Evolutionary conservation across 2,113 vertebrate genomes (phyloP).

Genomic region (Heterotilapia buettikoferi): DNA sequence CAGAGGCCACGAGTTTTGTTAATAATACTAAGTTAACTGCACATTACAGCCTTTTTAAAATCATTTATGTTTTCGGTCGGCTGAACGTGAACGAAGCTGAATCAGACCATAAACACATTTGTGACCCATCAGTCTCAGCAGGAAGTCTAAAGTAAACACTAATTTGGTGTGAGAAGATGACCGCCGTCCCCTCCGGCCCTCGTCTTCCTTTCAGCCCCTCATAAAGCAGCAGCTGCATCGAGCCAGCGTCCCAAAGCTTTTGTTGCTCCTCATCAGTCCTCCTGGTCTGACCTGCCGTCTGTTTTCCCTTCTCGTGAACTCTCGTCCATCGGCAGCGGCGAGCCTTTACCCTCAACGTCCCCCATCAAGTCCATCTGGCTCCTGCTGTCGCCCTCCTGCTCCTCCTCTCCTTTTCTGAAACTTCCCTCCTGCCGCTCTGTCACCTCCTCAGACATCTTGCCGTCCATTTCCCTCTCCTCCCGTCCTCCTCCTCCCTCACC

Average conservation of each 20-base stretch:
- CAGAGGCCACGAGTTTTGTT: not conserved
- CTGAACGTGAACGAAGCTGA: not conserved
- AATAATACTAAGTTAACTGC: not conserved
- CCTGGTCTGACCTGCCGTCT: conserved; percentile 85
- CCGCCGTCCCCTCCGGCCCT: not conserved
- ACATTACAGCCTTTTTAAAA: not conserved
- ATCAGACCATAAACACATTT: not conserved
- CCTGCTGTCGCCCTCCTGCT: conserved; percentile 78
- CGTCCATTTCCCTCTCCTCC: conserved; percentile 80
- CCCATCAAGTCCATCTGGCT: conserved; percentile 82
- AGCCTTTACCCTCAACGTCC: conserved; percentile 79
- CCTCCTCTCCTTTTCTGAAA: conserved; percentile 80
- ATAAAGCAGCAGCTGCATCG: not conserved
- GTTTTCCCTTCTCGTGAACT: conserved; percentile 89
- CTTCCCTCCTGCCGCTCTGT: conserved; percentile 78
- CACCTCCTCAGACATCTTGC: conserved; percentile 82
- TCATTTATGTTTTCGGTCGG: not conserved
- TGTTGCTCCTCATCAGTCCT: conserved; percentile 77
- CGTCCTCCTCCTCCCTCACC: conserved; percentile 66
- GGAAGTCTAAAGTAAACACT: not conserved
- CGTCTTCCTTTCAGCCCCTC: not conserved
- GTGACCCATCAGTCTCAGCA: not conserved
- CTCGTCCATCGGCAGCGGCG: conserved; percentile 81
- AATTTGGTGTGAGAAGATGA: not conserved
- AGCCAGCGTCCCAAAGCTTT: conserved; percentile 69